Conservation (phyloP, 2,888 invertebrate species). For the Scaptomyza tumidula region DNA sequence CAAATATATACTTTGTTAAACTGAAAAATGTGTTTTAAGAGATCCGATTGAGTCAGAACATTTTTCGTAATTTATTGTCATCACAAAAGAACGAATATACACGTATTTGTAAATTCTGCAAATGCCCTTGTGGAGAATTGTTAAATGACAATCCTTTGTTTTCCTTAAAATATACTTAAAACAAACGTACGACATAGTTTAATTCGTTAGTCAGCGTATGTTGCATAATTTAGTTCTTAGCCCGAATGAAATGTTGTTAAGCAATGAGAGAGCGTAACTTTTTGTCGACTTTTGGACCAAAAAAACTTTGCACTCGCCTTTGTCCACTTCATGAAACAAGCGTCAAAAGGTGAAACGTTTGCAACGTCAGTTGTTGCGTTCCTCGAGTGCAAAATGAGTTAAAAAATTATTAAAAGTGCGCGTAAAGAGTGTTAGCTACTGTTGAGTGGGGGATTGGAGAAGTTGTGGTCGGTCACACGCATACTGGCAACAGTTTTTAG, state of each 20-base stretch:
- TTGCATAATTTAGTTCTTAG: slow-evolving; percentile 67
- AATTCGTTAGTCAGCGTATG: slow-evolving; percentile 25
- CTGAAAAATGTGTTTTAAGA: background rate
- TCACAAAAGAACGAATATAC: background rate
- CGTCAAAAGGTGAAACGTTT: slow-evolving; percentile 58
- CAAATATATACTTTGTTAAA: no score
- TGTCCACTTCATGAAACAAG: slow-evolving; percentile 44
- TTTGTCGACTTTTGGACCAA: slow-evolving; percentile 58
- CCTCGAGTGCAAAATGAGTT: slow-evolving; percentile 75
- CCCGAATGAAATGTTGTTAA: slow-evolving; percentile 56
- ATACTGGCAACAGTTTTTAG: slow-evolving; percentile 39
- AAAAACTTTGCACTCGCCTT: slow-evolving; percentile 67
- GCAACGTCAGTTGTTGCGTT: slow-evolving; percentile 48
- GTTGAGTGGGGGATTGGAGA: background rate
- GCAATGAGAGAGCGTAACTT: slow-evolving; percentile 50
- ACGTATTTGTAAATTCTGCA: no score
- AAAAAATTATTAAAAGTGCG: slow-evolving; percentile 70
- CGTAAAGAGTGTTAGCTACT: slow-evolving; percentile 8
- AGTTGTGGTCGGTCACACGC: slow-evolving; percentile 38
- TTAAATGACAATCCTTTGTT: no score
- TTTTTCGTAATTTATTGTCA: background rate
- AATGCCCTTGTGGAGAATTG: no score
- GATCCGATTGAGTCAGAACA: background rate
- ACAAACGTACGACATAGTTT: slow-evolving; percentile 1
- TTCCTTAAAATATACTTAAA: background rate